These are phyloP conservation scores for Tricholaema leucomelas DNA, from an alignment of 2,113 vertebrate genomes.

Conservation along the genomic window DNA sequence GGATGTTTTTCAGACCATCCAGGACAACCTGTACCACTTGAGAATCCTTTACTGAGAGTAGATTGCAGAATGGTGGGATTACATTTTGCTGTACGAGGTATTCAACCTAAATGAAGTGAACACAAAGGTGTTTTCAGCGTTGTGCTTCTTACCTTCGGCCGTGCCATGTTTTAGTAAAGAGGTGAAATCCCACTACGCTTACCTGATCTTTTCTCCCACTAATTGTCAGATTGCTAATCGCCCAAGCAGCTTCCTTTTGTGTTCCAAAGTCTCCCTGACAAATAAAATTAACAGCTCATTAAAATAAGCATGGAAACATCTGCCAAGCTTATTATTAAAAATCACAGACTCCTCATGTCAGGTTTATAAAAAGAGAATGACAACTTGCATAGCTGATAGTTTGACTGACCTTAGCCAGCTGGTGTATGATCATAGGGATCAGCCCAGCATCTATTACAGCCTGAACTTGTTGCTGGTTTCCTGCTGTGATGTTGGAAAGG, in stretches of 20 bases:
- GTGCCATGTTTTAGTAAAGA: not conserved
- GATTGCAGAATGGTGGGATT: slow-evolving; percentile 95
- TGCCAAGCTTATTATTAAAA: slow-evolving; percentile 33
- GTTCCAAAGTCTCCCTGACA: slow-evolving; percentile 97
- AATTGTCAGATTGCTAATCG: slow-evolving; percentile 99
- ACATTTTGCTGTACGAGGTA: slow-evolving; percentile 97
- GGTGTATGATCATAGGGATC: slow-evolving; percentile 99
- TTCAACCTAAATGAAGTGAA: slow-evolving; percentile 85
- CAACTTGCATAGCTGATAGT: slow-evolving; percentile 38
- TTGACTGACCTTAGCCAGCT: slow-evolving; percentile 94
- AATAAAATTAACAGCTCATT: slow-evolving; percentile 60
- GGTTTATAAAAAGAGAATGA: slow-evolving; percentile 65
- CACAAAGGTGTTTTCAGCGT: not conserved
- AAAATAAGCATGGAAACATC: slow-evolving; percentile 52
- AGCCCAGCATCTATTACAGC: slow-evolving; percentile 97
- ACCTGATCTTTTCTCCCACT: slow-evolving; percentile 99
- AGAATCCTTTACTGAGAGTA: slow-evolving; percentile 96
- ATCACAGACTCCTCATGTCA: slow-evolving; percentile 13
- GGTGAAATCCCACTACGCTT: slow-evolving; percentile 27
- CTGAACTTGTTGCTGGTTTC: slow-evolving; percentile 99
- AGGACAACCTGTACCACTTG: slow-evolving; percentile 99
- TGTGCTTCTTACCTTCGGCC: not conserved
- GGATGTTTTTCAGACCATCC: slow-evolving; percentile 97
- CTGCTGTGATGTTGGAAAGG: slow-evolving; percentile 99
- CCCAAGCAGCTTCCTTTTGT: slow-evolving; percentile 99